These are phyloP conservation scores for Eupithecia centaureata DNA, from an alignment of 2,888 invertebrate genomes.

Conservation along the genomic window DNA sequence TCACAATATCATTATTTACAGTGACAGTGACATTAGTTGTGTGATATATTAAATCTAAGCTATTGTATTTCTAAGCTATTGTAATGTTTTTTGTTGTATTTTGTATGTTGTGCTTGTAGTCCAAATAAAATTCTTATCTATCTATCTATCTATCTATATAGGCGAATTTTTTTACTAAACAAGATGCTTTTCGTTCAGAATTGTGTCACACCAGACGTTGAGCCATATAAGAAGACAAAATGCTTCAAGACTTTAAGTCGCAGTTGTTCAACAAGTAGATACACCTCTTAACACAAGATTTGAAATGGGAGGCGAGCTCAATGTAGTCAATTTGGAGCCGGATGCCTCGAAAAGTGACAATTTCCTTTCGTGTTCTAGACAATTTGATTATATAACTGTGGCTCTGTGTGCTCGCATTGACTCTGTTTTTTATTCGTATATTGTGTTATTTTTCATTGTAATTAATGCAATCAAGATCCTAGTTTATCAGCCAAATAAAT, in stretches of 20 bases:
- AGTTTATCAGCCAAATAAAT: slow-evolving; percentile 32
- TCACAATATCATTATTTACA: background rate
- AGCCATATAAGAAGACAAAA: no score
- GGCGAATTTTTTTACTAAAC: slow-evolving; percentile 21
- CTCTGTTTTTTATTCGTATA: slow-evolving; percentile 34
- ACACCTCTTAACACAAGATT: slow-evolving; percentile 30
- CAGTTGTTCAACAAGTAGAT: slow-evolving; percentile 17
- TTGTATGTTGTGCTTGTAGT: no score
- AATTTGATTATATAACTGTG: slow-evolving; percentile 40
- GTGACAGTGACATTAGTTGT: slow-evolving; percentile 6
- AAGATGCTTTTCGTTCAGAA: background rate
- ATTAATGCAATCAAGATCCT: slow-evolving; percentile 35
- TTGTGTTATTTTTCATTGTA: slow-evolving; percentile 28
- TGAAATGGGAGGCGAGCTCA: slow-evolving; percentile 50
- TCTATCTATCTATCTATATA: no score
- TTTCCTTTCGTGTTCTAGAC: slow-evolving; percentile 59
- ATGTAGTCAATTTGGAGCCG: slow-evolving; percentile 66
- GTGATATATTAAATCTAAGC: no score
- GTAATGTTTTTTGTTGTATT: no score
- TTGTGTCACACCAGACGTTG: no score
- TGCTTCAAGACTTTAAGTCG: background rate
- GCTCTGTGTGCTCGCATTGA: slow-evolving; percentile 16
- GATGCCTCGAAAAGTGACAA: slow-evolving; percentile 67
- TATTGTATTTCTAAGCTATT: no score
- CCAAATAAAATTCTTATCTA: no score